Evolutionary conservation across 2,797 vertebrate species (phyloP).

Genomic region (Myotis findleyi): DNA sequence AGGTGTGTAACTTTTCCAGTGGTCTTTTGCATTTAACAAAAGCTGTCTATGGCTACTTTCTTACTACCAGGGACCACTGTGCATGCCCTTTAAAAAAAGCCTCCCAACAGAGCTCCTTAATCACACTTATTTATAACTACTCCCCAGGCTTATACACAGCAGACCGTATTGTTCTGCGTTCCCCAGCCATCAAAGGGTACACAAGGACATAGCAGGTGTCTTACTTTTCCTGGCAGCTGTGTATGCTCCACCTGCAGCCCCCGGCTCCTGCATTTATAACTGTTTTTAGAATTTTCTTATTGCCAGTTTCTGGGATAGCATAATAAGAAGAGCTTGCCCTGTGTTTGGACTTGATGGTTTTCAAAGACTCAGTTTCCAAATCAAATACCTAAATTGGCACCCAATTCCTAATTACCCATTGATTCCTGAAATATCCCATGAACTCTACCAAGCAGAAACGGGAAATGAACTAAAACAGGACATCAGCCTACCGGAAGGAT

Average conservation of each 20-base stretch:
- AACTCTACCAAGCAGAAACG: slow-evolving; percentile 64
- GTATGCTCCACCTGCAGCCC: slow-evolving; percentile 45
- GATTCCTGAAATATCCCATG: slow-evolving; percentile 74
- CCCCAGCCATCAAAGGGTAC: not conserved
- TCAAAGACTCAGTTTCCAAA: slow-evolving; percentile 75
- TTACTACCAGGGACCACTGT: not conserved
- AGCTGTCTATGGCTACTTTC: not conserved
- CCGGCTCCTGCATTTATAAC: slow-evolving; percentile 46
- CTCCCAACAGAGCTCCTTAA: not conserved
- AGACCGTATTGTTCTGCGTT: not conserved
- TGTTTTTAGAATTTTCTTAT: slow-evolving; percentile 59
- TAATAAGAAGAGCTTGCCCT: slow-evolving; percentile 51
- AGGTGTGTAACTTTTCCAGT: not conserved
- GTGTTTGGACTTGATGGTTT: slow-evolving; percentile 75
- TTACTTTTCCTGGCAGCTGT: slow-evolving; percentile 51
- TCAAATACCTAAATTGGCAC: slow-evolving; percentile 77
- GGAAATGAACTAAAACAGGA: slow-evolving; percentile 73
- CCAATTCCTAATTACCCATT: slow-evolving; percentile 66
- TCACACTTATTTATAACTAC: not conserved
- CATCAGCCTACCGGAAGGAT: slow-evolving; percentile 39
- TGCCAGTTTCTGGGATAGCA: slow-evolving; percentile 48
- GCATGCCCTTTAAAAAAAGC: not conserved
- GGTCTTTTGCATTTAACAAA: not conserved
- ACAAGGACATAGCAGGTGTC: slow-evolving; percentile 66
- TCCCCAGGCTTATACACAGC: not conserved